Evolutionary conservation across 2,113 vertebrate species (phyloP).

Genomic region (Otolemur garnettii): DNA sequence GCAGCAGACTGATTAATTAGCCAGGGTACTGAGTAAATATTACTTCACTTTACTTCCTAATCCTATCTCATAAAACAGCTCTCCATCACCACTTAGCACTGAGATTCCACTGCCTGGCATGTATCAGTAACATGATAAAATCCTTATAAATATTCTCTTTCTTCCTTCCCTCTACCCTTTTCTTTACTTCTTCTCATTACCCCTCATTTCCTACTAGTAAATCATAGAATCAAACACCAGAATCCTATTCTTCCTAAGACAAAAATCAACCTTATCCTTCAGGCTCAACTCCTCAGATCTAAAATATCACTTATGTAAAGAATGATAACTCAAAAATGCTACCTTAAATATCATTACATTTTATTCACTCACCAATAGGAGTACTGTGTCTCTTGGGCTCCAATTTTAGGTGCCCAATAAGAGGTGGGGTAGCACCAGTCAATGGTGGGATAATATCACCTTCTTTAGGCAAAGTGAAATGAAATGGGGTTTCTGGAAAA

Average conservation of each 20-base stretch:
- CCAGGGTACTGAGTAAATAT: constrained; percentile 40
- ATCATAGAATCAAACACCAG: constrained; percentile 12
- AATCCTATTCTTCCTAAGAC: constrained; percentile 47
- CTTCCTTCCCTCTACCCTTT: constrained; percentile 67
- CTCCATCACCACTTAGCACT: background rate
- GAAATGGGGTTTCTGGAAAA: constrained; percentile 91
- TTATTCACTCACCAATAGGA: constrained; percentile 93
- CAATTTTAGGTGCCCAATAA: constrained; percentile 93
- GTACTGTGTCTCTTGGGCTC: constrained; percentile 97
- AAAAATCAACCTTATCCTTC: constrained; percentile 45
- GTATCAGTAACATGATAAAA: background rate
- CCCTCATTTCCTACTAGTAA: constrained; percentile 20
- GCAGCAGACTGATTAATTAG: constrained; percentile 56
- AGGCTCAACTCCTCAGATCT: constrained; percentile 57
- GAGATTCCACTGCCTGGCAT: background rate
- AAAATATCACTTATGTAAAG: constrained; percentile 59
- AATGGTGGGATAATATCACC: constrained; percentile 92
- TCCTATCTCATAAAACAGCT: constrained; percentile 8
- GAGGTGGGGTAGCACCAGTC: constrained; percentile 91
- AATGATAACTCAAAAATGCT: constrained; percentile 58
- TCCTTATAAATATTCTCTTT: background rate
- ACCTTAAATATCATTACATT: constrained; percentile 62
- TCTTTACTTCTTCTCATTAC: constrained; percentile 42
- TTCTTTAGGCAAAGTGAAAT: constrained; percentile 95
- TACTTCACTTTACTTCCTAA: constrained; percentile 1